phyloP scores from a whole-genome alignment of 2,888 invertebrate species.

The Bibio marci region DNA sequence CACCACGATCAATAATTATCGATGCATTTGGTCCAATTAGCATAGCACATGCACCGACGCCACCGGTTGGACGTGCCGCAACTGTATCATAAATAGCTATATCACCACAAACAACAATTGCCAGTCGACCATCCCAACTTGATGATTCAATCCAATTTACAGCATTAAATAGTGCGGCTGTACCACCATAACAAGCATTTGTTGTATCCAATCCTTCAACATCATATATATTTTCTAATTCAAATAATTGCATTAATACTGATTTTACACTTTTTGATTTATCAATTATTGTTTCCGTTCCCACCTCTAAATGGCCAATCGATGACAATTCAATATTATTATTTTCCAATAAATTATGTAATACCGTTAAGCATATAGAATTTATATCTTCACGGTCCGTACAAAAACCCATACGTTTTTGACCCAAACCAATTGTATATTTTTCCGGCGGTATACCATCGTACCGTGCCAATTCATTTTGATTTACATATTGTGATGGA shows the following conservation, averaged over 20 bases:
- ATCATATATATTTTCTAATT: slow-evolving; percentile 63
- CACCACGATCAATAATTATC: slow-evolving; percentile 72
- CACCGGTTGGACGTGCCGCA: slow-evolving; percentile 89
- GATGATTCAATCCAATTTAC: slow-evolving; percentile 94
- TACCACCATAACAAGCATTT: slow-evolving; percentile 98
- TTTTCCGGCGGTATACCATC: slow-evolving; percentile 77
- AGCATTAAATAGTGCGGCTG: slow-evolving; percentile 91
- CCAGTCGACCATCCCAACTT: slow-evolving; percentile 89
- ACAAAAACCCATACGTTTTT: slow-evolving; percentile 91
- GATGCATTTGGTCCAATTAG: slow-evolving; percentile 89
- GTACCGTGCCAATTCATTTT: slow-evolving; percentile 71
- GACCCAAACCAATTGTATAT: slow-evolving; percentile 92
- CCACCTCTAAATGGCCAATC: slow-evolving; percentile 89
- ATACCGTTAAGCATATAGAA: slow-evolving; percentile 85
- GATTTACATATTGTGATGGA: slow-evolving; percentile 87
- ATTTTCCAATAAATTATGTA: slow-evolving; percentile 65
- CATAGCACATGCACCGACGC: slow-evolving; percentile 96
- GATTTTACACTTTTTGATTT: slow-evolving; percentile 98
- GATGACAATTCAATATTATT: slow-evolving; percentile 56
- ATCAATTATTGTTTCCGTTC: slow-evolving; percentile 95
- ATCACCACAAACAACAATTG: slow-evolving; percentile 88
- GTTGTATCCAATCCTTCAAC: slow-evolving; percentile 94
- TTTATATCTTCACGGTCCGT: slow-evolving; percentile 93
- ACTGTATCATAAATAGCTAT: slow-evolving; percentile 94
- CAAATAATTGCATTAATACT: slow-evolving; percentile 92